Evolutionary conservation across 2,888 invertebrate genomes (phyloP), one percentile per base, ranked within the genome.

Genomic region (Adineta ricciae): DNA sequence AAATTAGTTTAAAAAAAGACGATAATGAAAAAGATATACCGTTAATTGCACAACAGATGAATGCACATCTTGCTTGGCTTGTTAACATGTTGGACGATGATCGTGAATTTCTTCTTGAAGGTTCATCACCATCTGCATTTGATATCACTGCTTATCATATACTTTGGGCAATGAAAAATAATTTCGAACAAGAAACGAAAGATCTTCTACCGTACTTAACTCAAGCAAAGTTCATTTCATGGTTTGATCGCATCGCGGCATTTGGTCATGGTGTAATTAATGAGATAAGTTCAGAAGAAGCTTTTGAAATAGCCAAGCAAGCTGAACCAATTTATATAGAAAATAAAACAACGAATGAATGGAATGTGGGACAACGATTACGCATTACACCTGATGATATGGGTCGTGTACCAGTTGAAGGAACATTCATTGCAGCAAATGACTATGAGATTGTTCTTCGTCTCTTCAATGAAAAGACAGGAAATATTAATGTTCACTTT

Each of bases 21-120:
- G 73, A 73, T 38, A 73, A 73, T 19, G 73, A 73, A 21, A 36
- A 73, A 73, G 73, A 73, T 73, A 73, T 73, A 16, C 73, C 73
- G 19, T 36, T 73, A 24, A 73, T 2, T 21, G 36, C 7, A 73
- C 73, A 73, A 21, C 73, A 19, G 3, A 73, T 73, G 21, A 73
- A 73, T 38, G 19, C 73, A 73, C 73, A 73, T 73, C 73, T 73
- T 38, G 36, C 38, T 16, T 73, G 73, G 73, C 73, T 73, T 21
- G 36, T 19, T 3, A 19, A 73, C 8, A 73, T 73, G 73, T 14
- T 73, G 16, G 73, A 36, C 11, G 73, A 73, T 21, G 72, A 19
- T 24, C 32, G 72, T 16, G 19, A 32, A 19, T 72, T 36, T 72
- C 32, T 72, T 21, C 72, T 72, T 27, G 72, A 36, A 72, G 72